Evolutionary conservation across 2,113 vertebrate genomes (phyloP).

Genomic region (Notechis scutatus): DNA sequence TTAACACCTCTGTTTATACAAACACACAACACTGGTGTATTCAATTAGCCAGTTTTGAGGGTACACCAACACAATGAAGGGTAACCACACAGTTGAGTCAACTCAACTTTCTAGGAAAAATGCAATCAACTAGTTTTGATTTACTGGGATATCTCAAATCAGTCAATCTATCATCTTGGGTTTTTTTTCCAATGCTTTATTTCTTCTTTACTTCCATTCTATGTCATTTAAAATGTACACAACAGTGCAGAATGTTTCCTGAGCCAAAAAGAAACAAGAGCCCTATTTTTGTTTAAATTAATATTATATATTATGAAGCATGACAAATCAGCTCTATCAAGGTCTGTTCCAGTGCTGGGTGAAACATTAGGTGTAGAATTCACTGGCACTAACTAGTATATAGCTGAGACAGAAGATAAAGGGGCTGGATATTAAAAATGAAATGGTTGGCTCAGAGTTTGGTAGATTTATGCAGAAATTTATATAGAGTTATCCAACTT

Average conservation of each 20-base stretch:
- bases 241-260: conserved; percentile 13
- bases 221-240: background rate
- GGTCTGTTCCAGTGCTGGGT: conserved; percentile 9
- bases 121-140: background rate
- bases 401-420: conserved; percentile 22
- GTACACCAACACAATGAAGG: background rate
- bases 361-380: conserved; percentile 34
- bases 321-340: conserved; percentile 32
- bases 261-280: conserved; percentile 29
- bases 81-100: background rate
- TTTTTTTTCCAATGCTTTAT: background rate
- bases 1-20: background rate
- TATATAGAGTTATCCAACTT: background rate
- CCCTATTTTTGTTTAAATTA: conserved; percentile 34
- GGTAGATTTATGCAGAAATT: background rate
- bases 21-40: background rate
- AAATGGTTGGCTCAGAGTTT: conserved; percentile 40
- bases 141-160: background rate
- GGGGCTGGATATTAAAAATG: conserved; percentile 4
- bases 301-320: conserved; percentile 39
- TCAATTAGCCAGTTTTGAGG: background rate
- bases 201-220: conserved; percentile 4
- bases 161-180: background rate
- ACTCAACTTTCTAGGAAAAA: background rate
- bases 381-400: conserved; percentile 34